These are phyloP conservation scores for Girardinus metallicus DNA, from an alignment of 2,797 vertebrate species.

Conservation along the genomic window DNA sequence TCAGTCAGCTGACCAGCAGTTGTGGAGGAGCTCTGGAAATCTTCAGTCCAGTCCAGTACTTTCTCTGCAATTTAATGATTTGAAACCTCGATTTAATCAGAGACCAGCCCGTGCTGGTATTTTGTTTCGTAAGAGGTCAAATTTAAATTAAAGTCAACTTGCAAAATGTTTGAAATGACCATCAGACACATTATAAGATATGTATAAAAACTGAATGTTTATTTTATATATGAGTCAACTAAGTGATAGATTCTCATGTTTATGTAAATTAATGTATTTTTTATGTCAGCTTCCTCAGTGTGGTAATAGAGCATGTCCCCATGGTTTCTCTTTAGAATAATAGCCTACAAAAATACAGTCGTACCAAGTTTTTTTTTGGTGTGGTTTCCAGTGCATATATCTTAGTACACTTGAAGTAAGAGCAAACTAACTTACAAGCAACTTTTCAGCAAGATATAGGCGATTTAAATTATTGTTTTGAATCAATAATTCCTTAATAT, in stretches of 20 bases:
- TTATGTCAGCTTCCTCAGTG: slow-evolving; percentile 31
- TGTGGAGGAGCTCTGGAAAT: not conserved
- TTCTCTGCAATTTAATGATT: not conserved
- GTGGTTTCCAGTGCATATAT: too few relatives aligned
- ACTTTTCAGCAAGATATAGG: too few relatives aligned
- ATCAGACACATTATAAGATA: not conserved
- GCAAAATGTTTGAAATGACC: not conserved
- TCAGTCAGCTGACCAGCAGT: not conserved
- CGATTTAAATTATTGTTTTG: too few relatives aligned
- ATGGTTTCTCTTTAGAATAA: slow-evolving; percentile 38
- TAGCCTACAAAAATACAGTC: slow-evolving; percentile 18
- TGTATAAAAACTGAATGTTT: not conserved
- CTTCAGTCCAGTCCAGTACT: not conserved
- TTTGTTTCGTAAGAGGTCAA: slow-evolving; percentile 1
- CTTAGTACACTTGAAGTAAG: too few relatives aligned
- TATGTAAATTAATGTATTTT: not conserved
- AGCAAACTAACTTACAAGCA: too few relatives aligned
- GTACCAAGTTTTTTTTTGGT: too few relatives aligned
- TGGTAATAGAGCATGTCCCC: slow-evolving; percentile 42
- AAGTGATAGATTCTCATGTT: not conserved
- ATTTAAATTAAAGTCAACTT: not conserved
- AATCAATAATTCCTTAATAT: too few relatives aligned
- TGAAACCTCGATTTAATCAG: not conserved
- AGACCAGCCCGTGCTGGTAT: not conserved
- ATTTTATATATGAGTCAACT: slow-evolving; percentile 33